Evolutionary conservation across 2,113 vertebrate species (phyloP).

Genomic region (Callospermophilus lateralis): DNA sequence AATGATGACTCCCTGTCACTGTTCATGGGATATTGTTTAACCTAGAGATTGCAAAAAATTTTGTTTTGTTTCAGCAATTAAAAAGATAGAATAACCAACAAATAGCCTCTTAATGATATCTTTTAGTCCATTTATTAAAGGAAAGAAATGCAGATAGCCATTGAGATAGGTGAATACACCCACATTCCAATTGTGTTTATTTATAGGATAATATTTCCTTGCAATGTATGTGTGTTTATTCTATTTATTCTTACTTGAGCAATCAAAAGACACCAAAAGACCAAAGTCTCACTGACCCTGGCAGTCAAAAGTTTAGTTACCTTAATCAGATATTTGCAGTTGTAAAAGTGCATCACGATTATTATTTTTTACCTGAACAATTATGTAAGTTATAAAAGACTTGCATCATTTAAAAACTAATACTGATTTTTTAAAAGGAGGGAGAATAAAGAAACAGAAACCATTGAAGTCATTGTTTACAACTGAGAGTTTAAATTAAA

Average conservation of each 20-base stretch:
- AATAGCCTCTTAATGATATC: constrained; percentile 58
- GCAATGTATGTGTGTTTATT: constrained; percentile 51
- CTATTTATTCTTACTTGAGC: constrained; percentile 70
- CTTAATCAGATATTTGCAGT: constrained; percentile 79
- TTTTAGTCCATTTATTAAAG: constrained; percentile 76
- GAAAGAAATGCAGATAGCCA: constrained; percentile 51
- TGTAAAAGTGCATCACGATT: constrained; percentile 72
- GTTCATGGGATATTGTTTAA: constrained; percentile 66
- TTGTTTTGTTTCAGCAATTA: constrained; percentile 68
- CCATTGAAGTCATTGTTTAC: constrained; percentile 42
- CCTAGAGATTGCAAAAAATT: constrained; percentile 69
- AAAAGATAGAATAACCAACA: constrained; percentile 74
- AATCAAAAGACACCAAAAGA: constrained; percentile 73
- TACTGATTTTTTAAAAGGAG: constrained; percentile 37
- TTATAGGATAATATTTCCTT: constrained; percentile 54
- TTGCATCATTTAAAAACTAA: constrained; percentile 83
- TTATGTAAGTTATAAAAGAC: constrained; percentile 75
- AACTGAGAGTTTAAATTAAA: constrained; percentile 53
- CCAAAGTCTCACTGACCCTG: constrained; percentile 59
- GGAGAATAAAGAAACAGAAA: constrained; percentile 50
- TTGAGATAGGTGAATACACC: constrained; percentile 34
- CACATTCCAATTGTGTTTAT: constrained; percentile 60
- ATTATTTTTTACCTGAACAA: constrained; percentile 79
- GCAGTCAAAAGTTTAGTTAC: constrained; percentile 70
- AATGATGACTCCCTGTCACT: constrained; percentile 51